phyloP scores from a whole-genome alignment of 2,113 vertebrate genomes.

The Fulica atra region DNA sequence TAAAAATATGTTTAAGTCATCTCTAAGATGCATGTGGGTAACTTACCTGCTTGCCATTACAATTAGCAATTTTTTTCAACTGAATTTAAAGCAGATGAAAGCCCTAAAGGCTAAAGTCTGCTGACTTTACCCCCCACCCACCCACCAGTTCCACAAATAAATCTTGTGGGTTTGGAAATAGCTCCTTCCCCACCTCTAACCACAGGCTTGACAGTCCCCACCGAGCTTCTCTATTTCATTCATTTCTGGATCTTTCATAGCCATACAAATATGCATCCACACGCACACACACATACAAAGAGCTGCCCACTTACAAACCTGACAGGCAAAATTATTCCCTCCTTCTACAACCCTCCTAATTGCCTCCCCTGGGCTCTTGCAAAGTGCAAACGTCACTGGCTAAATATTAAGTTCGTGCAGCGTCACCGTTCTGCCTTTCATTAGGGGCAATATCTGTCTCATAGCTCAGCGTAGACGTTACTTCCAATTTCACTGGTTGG shows the following conservation, averaged over 20 bases:
- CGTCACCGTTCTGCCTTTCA: constrained; percentile 14
- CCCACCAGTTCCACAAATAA: constrained; percentile 52
- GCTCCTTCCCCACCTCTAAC: constrained; percentile 40
- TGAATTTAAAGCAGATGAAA: constrained; percentile 50
- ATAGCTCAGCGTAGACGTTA: background rate
- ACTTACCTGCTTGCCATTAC: background rate
- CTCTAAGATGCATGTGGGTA: background rate
- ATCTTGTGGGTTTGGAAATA: constrained; percentile 54
- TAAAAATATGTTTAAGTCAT: background rate
- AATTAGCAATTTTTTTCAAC: background rate
- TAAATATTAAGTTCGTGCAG: background rate
- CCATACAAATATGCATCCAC: background rate
- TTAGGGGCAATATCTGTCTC: constrained; percentile 18
- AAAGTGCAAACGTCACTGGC: constrained; percentile 25
- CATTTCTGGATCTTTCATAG: background rate
- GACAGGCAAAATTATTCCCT: constrained; percentile 62
- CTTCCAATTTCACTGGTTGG: background rate
- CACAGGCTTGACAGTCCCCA: constrained; percentile 22
- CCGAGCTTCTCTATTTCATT: constrained; percentile 18
- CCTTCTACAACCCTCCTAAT: constrained; percentile 39
- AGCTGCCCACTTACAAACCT: constrained; percentile 47
- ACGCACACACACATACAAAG: background rate
- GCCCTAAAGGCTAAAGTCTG: constrained; percentile 38
- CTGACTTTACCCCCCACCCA: constrained; percentile 18
- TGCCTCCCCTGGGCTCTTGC: constrained; percentile 40